Evolutionary conservation across 1,140 invertebrate genomes (phyloP), one percentile per base, ranked within the genome.

Genomic region (Acyrthosiphon pisum): DNA sequence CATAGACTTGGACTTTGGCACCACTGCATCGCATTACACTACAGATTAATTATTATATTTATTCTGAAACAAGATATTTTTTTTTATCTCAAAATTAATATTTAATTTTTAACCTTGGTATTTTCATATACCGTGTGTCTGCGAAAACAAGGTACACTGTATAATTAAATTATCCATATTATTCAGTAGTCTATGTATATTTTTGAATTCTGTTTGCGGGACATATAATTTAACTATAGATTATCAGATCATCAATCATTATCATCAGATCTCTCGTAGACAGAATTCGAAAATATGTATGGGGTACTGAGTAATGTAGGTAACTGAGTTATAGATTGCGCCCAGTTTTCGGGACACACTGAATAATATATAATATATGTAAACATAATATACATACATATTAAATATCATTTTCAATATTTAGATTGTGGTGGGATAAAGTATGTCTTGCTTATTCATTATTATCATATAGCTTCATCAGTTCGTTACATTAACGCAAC

Each of bases 301-400:
- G 4, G 41, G 41, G 2, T 41, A 41, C 41, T 41, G 41, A 41
- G 3, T 41, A 41, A 4, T 41, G 41, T 41, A 41, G 41, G 41
- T 41, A 41, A 41, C 41, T 41, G 2, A 41, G 41, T 41, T 41
- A 41, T 3, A 2, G 41, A 41, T 2, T 41, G 41, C 41, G 4
- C 41, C 41, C 41, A 41, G 2, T 41, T 41, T 41, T 41, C 4
- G 41, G 3, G 3, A 41, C 41, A 41, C 41, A 3, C 41, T 3
- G 41, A 4, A 41, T 41, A 41, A 41, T 95, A 96, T 44, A 46
- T 30, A 53, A 30, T 44, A 20, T 8, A 87, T 30, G 14, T 35
- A 76, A 76, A 76, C 60, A 68, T 76, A 76, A 76, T 18, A 76
- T n/a, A 76, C 60, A 76, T 76, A 41, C 41, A 3, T 41, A 76